Evolutionary conservation across 2,113 vertebrate genomes (phyloP).

Genomic region (Vimba vimba): DNA sequence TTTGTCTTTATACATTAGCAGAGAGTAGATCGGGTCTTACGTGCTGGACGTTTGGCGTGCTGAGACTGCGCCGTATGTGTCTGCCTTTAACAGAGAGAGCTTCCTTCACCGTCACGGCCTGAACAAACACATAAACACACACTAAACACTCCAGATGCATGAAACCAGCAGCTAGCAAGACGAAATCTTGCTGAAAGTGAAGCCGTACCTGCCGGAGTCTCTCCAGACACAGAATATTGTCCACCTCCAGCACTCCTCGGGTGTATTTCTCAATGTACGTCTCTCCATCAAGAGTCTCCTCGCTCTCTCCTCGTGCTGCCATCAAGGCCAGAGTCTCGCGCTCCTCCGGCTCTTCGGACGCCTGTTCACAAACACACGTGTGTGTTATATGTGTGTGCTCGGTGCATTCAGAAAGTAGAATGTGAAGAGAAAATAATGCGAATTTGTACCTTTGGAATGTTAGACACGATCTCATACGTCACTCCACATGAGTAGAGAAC

Average conservation of each 20-base stretch:
- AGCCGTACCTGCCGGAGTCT: slow-evolving; percentile 85
- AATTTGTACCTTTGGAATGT: slow-evolving; percentile 92
- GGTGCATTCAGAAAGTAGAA: background rate
- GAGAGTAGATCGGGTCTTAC: slow-evolving; percentile 72
- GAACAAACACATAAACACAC: slow-evolving; percentile 27
- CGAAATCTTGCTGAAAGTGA: background rate
- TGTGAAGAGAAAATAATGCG: background rate
- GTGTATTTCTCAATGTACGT: slow-evolving; percentile 97
- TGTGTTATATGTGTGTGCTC: slow-evolving; percentile 2
- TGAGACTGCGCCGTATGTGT: slow-evolving; percentile 91
- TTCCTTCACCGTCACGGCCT: slow-evolving; percentile 96
- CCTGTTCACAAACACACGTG: slow-evolving; percentile 72
- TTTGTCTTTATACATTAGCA: background rate
- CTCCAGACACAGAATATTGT: slow-evolving; percentile 94
- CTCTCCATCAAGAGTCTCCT: slow-evolving; percentile 87
- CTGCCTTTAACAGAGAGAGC: slow-evolving; percentile 85
- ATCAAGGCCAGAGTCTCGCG: slow-evolving; percentile 93
- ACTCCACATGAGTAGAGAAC: slow-evolving; percentile 90
- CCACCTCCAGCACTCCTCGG: slow-evolving; percentile 90
- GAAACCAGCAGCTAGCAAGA: background rate
- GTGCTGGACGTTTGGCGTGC: slow-evolving; percentile 92
- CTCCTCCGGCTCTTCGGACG: slow-evolving; percentile 95
- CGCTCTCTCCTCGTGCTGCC: slow-evolving; percentile 88
- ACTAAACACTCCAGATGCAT: background rate
- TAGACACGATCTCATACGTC: slow-evolving; percentile 97